Evolutionary conservation across 2,888 invertebrate species (phyloP), one percentile per base, ranked within the genome.

Genomic region (Timema podura): DNA sequence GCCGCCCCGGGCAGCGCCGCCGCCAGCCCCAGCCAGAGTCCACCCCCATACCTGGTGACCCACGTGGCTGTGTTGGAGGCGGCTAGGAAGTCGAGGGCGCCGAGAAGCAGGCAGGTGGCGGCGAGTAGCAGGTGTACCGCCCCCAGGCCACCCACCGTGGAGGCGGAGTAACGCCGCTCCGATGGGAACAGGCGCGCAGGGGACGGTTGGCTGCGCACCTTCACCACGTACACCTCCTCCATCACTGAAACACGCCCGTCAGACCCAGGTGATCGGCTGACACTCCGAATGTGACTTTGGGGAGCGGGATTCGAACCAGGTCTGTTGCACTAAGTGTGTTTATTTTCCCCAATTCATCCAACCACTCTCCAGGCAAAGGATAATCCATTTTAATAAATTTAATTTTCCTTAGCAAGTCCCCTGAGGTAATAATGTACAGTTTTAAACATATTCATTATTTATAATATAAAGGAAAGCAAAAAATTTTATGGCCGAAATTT

Each of bases 201-300:
- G 75, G 87, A 85, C 2, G 86, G 86, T 78, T 86, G 85, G 9
- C 87, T 85, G 78, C 86, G 86, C 77, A 88, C 87, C 82, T 87
- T 87, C 72, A 89, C 86, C 74, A 88, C 88, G 77, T 87, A 89
- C 16, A 88, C 86, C 80, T 87, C 87, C 82, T 89, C 88, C 88
- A 88, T 88, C 10, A 30, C 30, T 30, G 30, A 30, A 30, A 30
- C 30, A 30, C 30, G 30, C 30, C 30, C 30, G 30, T 30, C 30
- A 30, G 2, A 30, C 30, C 30, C 30, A 30, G 30, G 30, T 30
- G 30, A 30, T 1, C 30, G 30, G 30, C 30, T 30, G 3, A 30
- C 30, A 30, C 30, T 30, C 30, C 30, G 3, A 30, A 3, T 30
- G 30, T 2, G 30, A 30, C 30, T 30, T 30, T 30, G 30, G 30